A percentile compares a stretch with the other conserved stretches of the same genome.
Evolutionary conservation across 1,140 invertebrate genomes (phyloP).

Genomic region (roundworm (Caenorhabditis elegans)): WBcel235 BX284606.5:12237001-12237500

Average conservation of each 20-base stretch:
- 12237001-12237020: no score
- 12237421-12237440: background rate
- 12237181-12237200: background rate
- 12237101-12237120: background rate
- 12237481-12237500: background rate
- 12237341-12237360: constrained; percentile 39
- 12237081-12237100: constrained; percentile 23
- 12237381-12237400: background rate
- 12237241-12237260: constrained; percentile 41
- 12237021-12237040: no score
- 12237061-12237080: constrained; percentile 29
- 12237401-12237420: background rate
- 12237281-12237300: constrained; percentile 50
- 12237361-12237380: background rate
- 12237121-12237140: constrained; percentile 30
- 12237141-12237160: background rate
- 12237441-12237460: background rate
- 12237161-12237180: constrained; percentile 11
- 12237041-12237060: background rate
- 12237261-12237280: constrained; percentile 48
- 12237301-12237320: constrained; percentile 45
- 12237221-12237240: constrained; percentile 43
- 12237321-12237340: constrained; percentile 39
- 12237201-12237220: constrained; percentile 17
- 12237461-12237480: background rate